phyloP scores from a whole-genome alignment of 2,888 invertebrate species.

The Mimachlamys varia region DNA sequence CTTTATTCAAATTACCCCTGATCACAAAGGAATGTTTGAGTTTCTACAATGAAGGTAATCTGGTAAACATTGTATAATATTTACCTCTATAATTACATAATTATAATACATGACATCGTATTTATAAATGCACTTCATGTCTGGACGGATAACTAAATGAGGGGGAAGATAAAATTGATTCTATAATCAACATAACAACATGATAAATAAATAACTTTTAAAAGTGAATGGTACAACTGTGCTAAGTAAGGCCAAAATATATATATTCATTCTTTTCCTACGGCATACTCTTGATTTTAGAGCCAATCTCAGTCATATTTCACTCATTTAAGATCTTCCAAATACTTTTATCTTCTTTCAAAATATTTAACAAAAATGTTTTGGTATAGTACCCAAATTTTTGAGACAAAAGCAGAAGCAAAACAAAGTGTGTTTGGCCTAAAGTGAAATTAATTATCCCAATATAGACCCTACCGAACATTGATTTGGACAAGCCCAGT shows the following conservation, averaged over 20 bases:
- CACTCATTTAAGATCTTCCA: too few relatives aligned
- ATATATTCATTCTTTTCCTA: neutral
- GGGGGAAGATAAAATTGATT: neutral
- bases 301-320: too few relatives aligned
- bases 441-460: too few relatives aligned
- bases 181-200: neutral
- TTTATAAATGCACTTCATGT: neutral
- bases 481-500: too few relatives aligned
- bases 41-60: neutral
- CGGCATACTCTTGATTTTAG: too few relatives aligned
- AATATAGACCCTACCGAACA: too few relatives aligned
- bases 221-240: neutral
- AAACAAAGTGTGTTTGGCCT: too few relatives aligned
- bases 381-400: too few relatives aligned
- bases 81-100: neutral
- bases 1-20: conserved; percentile 15
- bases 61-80: neutral
- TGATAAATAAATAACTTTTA: neutral
- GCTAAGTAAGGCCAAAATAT: neutral
- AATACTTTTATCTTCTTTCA: too few relatives aligned
- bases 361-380: too few relatives aligned
- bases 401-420: too few relatives aligned
- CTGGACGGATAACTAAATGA: neutral
- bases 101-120: neutral
- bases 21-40: neutral